A percentile compares a stretch with the other conserved stretches of the same genome.
Evolutionary conservation across 2,888 invertebrate genomes (phyloP).

Genomic region (Lithophane socia): DNA sequence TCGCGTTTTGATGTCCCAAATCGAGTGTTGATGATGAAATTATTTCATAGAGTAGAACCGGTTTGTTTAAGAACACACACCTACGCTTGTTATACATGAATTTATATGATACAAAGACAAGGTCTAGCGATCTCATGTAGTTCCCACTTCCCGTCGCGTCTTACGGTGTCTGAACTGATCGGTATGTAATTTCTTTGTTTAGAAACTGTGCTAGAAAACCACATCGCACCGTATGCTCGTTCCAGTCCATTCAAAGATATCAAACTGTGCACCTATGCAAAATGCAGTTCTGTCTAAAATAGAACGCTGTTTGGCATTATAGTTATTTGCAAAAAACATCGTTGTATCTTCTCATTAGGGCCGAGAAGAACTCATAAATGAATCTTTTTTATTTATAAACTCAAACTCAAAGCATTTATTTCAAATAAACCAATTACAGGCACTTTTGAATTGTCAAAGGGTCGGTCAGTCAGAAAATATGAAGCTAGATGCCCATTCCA

Average conservation of each 20-base stretch:
- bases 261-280: not conserved
- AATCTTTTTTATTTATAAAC: not conserved
- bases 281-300: not conserved
- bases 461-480: too few species aligned
- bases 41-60: conserved; percentile 27
- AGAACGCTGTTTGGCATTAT: not conserved
- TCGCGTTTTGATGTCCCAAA: conserved; percentile 35
- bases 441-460: too few species aligned
- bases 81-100: conserved; percentile 16
- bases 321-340: not conserved
- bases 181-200: conserved; percentile 33
- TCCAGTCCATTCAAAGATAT: not conserved
- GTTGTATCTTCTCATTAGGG: not conserved
- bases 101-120: conserved; percentile 35
- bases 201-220: conserved; percentile 22
- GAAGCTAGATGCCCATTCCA: too few species aligned
- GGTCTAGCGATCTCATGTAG: conserved; percentile 42
- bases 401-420: too few species aligned
- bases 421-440: too few species aligned
- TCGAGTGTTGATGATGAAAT: conserved; percentile 41
- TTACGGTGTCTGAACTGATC: conserved; percentile 50
- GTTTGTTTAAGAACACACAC: conserved; percentile 29
- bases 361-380: not conserved
- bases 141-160: conserved; percentile 33
- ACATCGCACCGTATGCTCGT: not conserved